Conservation (phyloP, 2,113 vertebrate genomes). For the Syngnathoides biaculeatus region DNA sequence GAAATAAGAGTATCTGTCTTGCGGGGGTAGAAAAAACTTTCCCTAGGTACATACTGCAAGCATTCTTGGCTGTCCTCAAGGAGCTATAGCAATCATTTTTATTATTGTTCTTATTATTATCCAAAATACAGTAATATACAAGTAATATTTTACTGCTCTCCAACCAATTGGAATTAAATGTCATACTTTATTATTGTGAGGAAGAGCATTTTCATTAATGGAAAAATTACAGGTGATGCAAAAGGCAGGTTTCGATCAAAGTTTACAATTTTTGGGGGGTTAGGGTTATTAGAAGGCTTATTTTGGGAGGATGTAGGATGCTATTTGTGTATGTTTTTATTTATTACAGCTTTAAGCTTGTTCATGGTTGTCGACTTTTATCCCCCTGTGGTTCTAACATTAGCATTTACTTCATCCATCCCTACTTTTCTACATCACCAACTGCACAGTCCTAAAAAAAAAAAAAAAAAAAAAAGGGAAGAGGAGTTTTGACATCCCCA, state of each 20-base stretch:
- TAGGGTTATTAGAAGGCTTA: not conserved
- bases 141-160: not conserved
- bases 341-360: not conserved
- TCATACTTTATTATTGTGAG: not conserved
- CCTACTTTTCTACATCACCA: not conserved
- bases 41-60: no score
- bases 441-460: not conserved
- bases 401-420: not conserved
- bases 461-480: no score
- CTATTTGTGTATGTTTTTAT: not conserved
- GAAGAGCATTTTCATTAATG: not conserved
- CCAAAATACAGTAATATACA: not conserved
- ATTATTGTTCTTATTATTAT: no score
- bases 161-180: not conserved
- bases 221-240: not conserved
- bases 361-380: not conserved
- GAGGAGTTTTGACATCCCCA: not conserved
- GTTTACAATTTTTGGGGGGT: not conserved
- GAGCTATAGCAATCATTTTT: no score
- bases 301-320: not conserved
- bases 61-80: not conserved
- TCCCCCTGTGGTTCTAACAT: not conserved
- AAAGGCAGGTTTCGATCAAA: not conserved
- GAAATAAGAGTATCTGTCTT: not conserved
- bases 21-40: no score